Evolutionary conservation across 2,113 vertebrate genomes (phyloP).

Genomic region (Atrichornis clamosus): DNA sequence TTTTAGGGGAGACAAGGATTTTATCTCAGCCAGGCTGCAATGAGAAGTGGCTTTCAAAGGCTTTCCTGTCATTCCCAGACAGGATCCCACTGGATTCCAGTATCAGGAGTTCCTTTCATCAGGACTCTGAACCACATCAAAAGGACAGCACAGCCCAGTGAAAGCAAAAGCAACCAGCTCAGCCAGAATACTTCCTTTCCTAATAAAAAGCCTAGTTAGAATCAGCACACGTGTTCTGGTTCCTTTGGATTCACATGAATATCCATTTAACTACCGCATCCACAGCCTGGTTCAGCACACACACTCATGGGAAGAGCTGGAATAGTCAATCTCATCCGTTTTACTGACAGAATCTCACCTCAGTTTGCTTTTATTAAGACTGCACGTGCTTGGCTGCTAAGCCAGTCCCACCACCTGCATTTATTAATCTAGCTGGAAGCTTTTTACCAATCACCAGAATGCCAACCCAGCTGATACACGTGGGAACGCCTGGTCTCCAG

Average conservation of each 20-base stretch:
- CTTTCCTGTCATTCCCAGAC: neutral
- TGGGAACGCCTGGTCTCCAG: neutral
- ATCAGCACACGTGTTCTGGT: neutral
- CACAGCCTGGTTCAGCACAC: fast-evolving
- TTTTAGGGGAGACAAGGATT: neutral
- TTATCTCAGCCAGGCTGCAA: neutral
- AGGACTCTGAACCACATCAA: neutral
- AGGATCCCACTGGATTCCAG: neutral
- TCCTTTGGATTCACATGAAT: neutral
- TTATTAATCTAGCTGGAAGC: neutral
- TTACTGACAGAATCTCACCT: neutral
- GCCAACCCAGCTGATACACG: neutral
- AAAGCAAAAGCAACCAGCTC: neutral
- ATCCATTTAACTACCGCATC: neutral
- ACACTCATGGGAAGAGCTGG: fast-evolving
- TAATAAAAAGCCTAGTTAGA: neutral
- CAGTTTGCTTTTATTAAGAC: neutral
- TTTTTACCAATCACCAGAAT: neutral
- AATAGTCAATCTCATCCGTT: neutral
- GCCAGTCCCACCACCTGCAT: neutral
- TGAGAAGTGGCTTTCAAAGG: neutral
- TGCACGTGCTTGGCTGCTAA: neutral
- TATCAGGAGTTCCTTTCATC: neutral
- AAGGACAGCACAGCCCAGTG: neutral
- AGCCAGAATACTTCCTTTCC: neutral